Percentiles rank a stretch among this genome's conserved stretches.
Conservation (phyloP, 2,888 invertebrate genomes). For the Campaea margaritaria region DNA sequence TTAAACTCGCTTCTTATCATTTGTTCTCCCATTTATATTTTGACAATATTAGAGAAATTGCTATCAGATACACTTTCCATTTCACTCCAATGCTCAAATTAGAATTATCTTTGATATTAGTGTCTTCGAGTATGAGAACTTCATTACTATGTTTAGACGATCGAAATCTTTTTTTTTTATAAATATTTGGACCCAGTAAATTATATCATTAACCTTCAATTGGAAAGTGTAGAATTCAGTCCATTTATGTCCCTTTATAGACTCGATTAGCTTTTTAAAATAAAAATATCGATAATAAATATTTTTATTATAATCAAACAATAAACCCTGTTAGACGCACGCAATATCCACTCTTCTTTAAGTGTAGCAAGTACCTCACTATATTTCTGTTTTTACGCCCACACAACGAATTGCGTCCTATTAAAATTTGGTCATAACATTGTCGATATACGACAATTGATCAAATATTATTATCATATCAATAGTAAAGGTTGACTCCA, state of each 20-base stretch:
- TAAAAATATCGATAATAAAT: neutral
- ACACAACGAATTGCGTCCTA: neutral
- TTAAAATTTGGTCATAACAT: too few relatives aligned
- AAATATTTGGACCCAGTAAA: neutral
- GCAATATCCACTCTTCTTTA: neutral
- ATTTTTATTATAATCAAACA: neutral
- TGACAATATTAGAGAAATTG: neutral
- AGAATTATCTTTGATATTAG: conserved; percentile 34
- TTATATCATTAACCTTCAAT: neutral
- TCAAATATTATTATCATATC: too few relatives aligned
- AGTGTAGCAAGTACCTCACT: neutral
- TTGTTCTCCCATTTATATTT: neutral
- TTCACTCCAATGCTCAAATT: conserved; percentile 48
- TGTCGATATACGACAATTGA: too few relatives aligned
- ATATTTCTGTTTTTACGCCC: neutral
- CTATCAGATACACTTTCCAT: conserved; percentile 35
- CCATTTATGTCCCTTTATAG: neutral
- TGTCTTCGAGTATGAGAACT: neutral
- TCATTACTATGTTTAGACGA: neutral
- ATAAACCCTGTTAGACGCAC: neutral
- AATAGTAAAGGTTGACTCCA: too few relatives aligned
- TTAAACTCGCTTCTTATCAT: neutral
- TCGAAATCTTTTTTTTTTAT: neutral
- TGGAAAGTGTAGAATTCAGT: conserved; percentile 4
- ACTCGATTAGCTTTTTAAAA: neutral